Percentiles rank a stretch among this genome's conserved stretches.
Conservation (phyloP, 2,113 vertebrate species). For the Cyanistes caeruleus region DNA sequence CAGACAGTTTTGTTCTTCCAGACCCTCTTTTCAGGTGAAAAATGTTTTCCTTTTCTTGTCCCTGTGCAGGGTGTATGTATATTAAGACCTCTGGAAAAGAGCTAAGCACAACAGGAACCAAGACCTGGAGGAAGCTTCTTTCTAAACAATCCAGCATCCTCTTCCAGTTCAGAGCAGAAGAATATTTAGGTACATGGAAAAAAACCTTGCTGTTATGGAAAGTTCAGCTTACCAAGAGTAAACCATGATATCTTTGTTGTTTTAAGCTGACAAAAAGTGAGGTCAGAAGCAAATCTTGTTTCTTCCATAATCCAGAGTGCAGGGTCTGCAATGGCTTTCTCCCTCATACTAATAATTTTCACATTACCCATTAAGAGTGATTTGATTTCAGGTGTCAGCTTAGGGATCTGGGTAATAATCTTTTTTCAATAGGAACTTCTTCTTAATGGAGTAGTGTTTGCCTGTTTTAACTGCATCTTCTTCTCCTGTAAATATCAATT, state of each 20-base stretch:
- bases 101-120: constrained; percentile 30
- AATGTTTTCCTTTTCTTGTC: constrained; percentile 55
- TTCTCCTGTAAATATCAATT: constrained; percentile 64
- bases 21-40: constrained; percentile 50
- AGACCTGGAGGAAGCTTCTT: constrained; percentile 33
- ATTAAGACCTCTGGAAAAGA: constrained; percentile 31
- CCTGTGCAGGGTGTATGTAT: background rate
- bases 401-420: constrained; percentile 44
- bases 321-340: background rate
- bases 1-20: constrained; percentile 27
- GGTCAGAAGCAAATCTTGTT: constrained; percentile 54
- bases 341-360: background rate
- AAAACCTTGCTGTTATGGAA: constrained; percentile 28
- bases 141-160: constrained; percentile 51
- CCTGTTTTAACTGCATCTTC: constrained; percentile 63
- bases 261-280: constrained; percentile 63
- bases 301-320: constrained; percentile 40
- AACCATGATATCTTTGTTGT: constrained; percentile 50
- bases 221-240: constrained; percentile 37
- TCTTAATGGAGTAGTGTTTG: constrained; percentile 64
- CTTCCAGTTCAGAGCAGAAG: constrained; percentile 49
- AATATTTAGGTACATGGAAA: constrained; percentile 8
- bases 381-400: constrained; percentile 63
- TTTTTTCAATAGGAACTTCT: constrained; percentile 45
- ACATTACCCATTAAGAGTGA: constrained; percentile 59